These are phyloP conservation scores for Pygoscelis adeliae DNA, from an alignment of 2,113 vertebrate species.

Conservation along the genomic window DNA sequence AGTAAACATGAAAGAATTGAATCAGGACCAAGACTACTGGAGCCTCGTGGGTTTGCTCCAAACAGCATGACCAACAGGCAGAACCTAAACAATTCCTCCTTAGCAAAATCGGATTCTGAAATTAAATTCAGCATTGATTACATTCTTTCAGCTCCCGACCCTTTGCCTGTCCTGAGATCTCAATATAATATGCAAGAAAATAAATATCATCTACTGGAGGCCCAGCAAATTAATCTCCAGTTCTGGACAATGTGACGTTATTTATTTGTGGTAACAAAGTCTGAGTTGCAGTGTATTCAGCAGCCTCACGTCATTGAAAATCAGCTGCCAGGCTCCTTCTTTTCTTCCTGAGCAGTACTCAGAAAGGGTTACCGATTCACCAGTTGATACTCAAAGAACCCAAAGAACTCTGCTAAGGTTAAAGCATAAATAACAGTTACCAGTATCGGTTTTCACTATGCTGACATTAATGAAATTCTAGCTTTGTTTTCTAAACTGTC, in stretches of 20 bases:
- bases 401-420: neutral
- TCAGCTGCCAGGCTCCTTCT: neutral
- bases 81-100: conserved; percentile 60
- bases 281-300: neutral
- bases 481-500: neutral
- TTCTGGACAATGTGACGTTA: conserved; percentile 85
- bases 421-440: neutral
- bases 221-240: conserved; percentile 82
- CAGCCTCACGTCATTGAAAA: neutral
- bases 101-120: conserved; percentile 83
- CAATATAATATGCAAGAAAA: conserved; percentile 68
- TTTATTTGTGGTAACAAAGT: neutral
- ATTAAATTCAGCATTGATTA: conserved; percentile 99
- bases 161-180: conserved; percentile 76
- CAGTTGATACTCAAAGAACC: neutral
- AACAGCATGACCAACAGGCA: conserved; percentile 63
- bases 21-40: conserved; percentile 7
- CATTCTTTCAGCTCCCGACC: conserved; percentile 92
- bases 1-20: conserved; percentile 25
- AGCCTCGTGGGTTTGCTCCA: conserved; percentile 75
- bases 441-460: neutral
- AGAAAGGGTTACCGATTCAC: neutral
- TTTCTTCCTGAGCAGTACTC: neutral
- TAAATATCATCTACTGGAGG: conserved; percentile 76
- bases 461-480: neutral